Evolutionary conservation across 2,113 vertebrate genomes (phyloP).

Genomic region (Psittacus erithacus): DNA sequence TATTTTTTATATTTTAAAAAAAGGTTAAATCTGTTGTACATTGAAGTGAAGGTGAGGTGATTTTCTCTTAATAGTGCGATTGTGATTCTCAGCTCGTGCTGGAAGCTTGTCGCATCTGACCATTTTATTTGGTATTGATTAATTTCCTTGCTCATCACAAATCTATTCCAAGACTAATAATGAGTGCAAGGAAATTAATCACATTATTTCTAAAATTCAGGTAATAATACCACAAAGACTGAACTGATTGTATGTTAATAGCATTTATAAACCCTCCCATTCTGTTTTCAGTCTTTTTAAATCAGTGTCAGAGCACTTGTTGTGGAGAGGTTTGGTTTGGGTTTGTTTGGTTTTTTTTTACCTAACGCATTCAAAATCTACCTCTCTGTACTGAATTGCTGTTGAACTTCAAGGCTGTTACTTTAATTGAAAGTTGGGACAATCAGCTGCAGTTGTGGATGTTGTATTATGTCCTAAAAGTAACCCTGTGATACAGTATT

Average conservation of each 20-base stretch:
- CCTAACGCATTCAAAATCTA: not conserved
- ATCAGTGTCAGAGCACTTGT: not conserved
- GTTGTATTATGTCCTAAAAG: not conserved
- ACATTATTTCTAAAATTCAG: not conserved
- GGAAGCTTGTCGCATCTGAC: not conserved
- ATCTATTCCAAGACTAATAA: not conserved
- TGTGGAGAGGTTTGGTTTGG: not conserved
- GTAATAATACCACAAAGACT: too few species aligned
- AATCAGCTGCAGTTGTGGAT: not conserved
- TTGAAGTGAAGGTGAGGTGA: not conserved
- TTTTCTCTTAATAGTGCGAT: not conserved
- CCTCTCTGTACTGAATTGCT: not conserved
- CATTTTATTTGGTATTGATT: not conserved
- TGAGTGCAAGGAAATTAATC: not conserved
- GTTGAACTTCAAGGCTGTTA: not conserved
- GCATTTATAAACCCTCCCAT: not conserved
- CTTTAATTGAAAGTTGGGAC: not conserved
- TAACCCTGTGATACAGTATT: not conserved
- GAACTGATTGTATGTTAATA: not conserved
- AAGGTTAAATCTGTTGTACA: not conserved
- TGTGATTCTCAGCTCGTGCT: not conserved
- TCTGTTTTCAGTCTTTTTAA: not conserved
- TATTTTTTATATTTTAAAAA: not conserved
- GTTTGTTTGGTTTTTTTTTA: not conserved
- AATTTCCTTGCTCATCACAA: not conserved